phyloP scores from a whole-genome alignment of 2,797 vertebrate species.

The Lithobates sylvaticus region DNA sequence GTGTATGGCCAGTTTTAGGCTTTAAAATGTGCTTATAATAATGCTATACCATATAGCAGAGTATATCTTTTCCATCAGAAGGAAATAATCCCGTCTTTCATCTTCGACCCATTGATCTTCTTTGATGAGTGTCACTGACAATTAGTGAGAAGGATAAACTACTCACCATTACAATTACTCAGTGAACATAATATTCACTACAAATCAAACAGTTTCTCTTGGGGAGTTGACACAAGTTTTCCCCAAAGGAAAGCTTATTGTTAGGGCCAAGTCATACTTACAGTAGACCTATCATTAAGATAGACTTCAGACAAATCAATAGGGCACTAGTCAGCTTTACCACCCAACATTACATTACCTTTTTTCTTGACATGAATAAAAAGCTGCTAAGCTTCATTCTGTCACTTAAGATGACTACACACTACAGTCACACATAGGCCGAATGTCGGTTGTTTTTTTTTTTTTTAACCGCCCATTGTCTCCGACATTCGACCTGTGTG shows the following conservation, averaged over 20 bases:
- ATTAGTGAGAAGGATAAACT: neutral
- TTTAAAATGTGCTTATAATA: neutral
- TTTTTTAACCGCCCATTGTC: too few relatives aligned
- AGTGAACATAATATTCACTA: neutral
- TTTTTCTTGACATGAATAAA: too few relatives aligned
- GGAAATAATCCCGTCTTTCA: neutral
- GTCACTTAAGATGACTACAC: too few relatives aligned
- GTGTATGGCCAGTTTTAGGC: too few relatives aligned
- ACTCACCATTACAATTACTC: slow-evolving; percentile 4
- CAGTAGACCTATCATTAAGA: neutral
- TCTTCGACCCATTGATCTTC: neutral
- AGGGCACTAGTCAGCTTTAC: neutral
- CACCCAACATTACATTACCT: neutral
- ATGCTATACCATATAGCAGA: neutral
- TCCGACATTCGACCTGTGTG: too few relatives aligned
- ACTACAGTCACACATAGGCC: too few relatives aligned
- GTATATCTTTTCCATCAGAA: neutral
- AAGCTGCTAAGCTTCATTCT: too few relatives aligned
- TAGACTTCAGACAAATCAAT: neutral
- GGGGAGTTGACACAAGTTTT: neutral
- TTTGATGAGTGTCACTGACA: neutral
- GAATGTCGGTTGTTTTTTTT: too few relatives aligned
- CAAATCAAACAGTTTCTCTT: neutral
- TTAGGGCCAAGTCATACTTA: neutral
- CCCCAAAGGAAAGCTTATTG: neutral